Base-by-base conservation (phyloP, 2,888 invertebrate species). In the Altica lythri region DNA sequence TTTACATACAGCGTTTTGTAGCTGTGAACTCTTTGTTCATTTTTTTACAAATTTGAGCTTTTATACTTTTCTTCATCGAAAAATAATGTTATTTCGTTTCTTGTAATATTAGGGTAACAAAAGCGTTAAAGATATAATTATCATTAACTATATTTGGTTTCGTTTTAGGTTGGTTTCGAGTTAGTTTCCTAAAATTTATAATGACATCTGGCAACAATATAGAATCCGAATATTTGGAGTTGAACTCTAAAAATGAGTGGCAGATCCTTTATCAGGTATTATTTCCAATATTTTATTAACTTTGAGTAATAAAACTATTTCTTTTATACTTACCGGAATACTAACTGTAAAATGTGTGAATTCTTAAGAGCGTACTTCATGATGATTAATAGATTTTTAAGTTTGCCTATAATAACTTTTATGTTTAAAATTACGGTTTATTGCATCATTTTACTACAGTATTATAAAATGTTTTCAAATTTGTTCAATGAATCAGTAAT, bases 211-310 rank as follows among this genome's bases (percentile, higher is more conserved):
- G 68, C 59, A 79, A 78, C 72, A 80, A 79, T 72, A 79, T 91
- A 62, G 89, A 89, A 78, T 81, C 83, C 46, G 89, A 91, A 78
- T 90, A 86, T 78, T 78, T 80, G 68, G 85, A 87, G 72, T 83
- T 90, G 67, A 84, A 83, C 69, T 80, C 81, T 64, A 85, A 81
- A 70, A 83, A 83, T 73, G 85, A 84, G 62, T 91, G 90, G 91
- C 78, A 82, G 59, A 75, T 80, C 62, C 77, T 87, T 61, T 90
- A 85, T 77, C 86, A 88, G 85, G 90, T 90, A 78, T 48, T 57
- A 62, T n/a, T n/a, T n/a, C n/a, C n/a, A n/a, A n/a, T n/a, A n/a
- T n/a, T n/a, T n/a, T n/a, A n/a, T n/a, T n/a, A n/a, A n/a, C n/a
- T n/a, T n/a, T n/a, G n/a, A n/a, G n/a, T n/a, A n/a, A n/a, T n/a